Evolutionary conservation across 2,888 invertebrate genomes (phyloP), one percentile per base, ranked within the genome.

Genomic region (Ormyrus rosae): DNA sequence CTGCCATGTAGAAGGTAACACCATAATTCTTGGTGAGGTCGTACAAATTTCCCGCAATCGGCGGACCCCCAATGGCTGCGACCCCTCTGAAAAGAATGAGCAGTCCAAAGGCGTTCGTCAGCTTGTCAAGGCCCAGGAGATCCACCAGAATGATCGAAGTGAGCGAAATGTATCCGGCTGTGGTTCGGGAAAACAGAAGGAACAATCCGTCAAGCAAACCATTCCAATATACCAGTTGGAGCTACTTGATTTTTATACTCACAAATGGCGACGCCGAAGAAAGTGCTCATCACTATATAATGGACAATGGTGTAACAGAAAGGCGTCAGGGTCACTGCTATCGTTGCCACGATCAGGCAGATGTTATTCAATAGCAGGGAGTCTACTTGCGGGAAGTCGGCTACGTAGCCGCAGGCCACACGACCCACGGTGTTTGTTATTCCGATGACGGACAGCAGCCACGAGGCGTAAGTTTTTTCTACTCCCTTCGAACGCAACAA

Each of bases 71-170:
- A 72, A 98, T 96, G 19, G 98, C 96, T 6, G 99, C 98, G 58
- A 96, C 95, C 69, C 99, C 99, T 89, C 99, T 95, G 93, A 98
- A 98, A 85, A 99, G 92, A 87, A 99, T 98, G 77, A 99, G 93
- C 83, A 99, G 93, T 10, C 99, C 99, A 91, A 99, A 99, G 67
- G 99, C 98, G 91, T 98, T 99, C 67, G 99, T 99, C 85, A 99
- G 92, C 90, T 96, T 96, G 89, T 99, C 98, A 89, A 99, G 92
- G 1, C 99, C 99, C 68, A 99, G 93, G 56, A 99, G 93, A 91
- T 99, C 99, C 85, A 99, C 98, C 83, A 99, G 93, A 89, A 99
- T 98, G 89, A 99, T 99, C 69, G 99, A 99, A 61, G 99, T 99
- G 80, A 99, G 92, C 9, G 99, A 98, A 88, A 99, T 98, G 92